Evolutionary conservation across 2,797 vertebrate genomes (phyloP).

Genomic region (Gallinago solitaria): DNA sequence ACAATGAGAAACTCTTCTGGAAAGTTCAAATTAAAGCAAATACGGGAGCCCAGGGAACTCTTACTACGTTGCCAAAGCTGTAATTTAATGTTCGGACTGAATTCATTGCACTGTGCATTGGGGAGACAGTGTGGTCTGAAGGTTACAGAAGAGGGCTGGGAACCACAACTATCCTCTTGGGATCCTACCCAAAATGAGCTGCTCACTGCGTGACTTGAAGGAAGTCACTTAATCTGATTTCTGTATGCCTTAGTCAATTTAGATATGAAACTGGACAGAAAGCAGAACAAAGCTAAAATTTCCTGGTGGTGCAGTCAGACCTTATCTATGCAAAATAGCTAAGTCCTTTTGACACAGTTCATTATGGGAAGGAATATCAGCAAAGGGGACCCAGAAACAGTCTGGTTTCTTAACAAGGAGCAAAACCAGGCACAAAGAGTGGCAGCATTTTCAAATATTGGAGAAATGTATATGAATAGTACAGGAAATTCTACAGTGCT

Average conservation of each 20-base stretch:
- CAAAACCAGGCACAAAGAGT: neutral
- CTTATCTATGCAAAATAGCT: conserved; percentile 17
- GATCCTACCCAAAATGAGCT: conserved; percentile 27
- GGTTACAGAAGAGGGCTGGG: conserved; percentile 31
- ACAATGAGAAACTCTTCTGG: neutral
- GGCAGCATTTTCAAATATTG: neutral
- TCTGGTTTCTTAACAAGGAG: neutral
- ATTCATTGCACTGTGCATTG: neutral
- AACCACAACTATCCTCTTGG: conserved; percentile 44
- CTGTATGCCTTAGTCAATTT: conserved; percentile 43
- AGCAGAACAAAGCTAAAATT: conserved; percentile 11
- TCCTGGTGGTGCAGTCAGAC: neutral
- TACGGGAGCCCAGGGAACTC: conserved; percentile 12
- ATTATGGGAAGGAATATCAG: neutral
- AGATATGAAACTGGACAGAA: conserved; percentile 45
- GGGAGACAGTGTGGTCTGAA: conserved; percentile 27
- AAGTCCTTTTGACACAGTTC: neutral
- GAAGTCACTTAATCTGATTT: conserved; percentile 59
- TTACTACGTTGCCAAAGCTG: neutral
- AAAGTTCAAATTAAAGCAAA: conserved; percentile 25
- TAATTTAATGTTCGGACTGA: conserved; percentile 34
- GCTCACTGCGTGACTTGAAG: conserved; percentile 11
- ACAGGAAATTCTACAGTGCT: neutral
- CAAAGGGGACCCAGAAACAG: neutral
- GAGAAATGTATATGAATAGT: accelerated